Evolutionary conservation across 2,113 vertebrate genomes (phyloP), one percentile per base, ranked within the genome.

Genomic region (Electrona antarctica): DNA sequence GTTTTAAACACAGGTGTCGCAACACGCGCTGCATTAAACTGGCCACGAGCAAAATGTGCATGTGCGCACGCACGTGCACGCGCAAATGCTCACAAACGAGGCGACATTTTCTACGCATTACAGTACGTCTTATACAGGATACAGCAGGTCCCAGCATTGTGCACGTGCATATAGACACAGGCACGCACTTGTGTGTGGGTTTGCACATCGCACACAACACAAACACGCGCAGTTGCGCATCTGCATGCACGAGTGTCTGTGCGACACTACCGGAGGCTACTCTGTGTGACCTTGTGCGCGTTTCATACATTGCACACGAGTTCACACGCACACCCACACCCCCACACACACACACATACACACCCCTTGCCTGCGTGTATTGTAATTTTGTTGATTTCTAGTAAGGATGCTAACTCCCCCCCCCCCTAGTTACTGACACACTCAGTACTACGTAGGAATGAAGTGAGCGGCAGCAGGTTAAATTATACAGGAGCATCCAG

Each of bases 401-500:
- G 47, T 50, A n/a, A 28, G 51, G 49, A 58, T 41, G 6, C 54
- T 61, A 80, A 54, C 73, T 56, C 59, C 71, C 71, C 33, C 33
- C 33, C 33, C 33, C 33, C 21, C 70, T 47, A 14, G 74, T 84
- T 85, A 77, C 82, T 81, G 80, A 82, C 80, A 76, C 82, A 83
- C 85, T 60, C 80, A 83, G 76, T 77, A 73, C 84, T 74, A 83
- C 76, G 86, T 83, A 85, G 83, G 67, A 80, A 55, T 65, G 74
- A 86, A 78, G 81, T 4, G 14, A 59, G 9, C 77, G 88, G 83
- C 71, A 76, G 89, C 71, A 79, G 85, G 92, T 92, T 92, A 91
- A 92, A 93, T 92, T 91, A 92, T 91, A 92, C 85, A 92, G 75
- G 81, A 92, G 86, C 73, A 74, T 85, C 89, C 91, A 93, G 90